These are phyloP conservation scores for Halichondria panicea DNA, from an alignment of 37 sponge, comb jelly and placozoan species.

Conservation along the genomic window DNA sequence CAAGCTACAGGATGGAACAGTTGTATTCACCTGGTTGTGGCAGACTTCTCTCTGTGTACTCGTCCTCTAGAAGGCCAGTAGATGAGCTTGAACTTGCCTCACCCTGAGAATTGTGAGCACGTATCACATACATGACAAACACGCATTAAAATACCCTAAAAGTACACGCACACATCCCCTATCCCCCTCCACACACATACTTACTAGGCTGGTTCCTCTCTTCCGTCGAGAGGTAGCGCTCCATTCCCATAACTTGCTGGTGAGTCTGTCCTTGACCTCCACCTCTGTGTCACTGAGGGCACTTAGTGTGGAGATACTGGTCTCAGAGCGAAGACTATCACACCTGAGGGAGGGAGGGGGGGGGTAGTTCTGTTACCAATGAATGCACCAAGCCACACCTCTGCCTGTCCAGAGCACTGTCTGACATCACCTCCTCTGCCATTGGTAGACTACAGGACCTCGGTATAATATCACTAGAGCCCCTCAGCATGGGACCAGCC, in stretches of 20 bases:
- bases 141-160: neutral
- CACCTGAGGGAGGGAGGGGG: neutral
- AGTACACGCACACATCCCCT: neutral
- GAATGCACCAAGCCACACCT: neutral
- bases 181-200: neutral
- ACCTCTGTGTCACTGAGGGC: conserved; percentile 55
- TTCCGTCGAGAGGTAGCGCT: neutral
- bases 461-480: too few relatives aligned
- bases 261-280: conserved; percentile 27
- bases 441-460: conserved; percentile 12
- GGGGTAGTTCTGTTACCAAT: neutral
- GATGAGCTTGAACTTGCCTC: neutral
- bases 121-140: too few relatives aligned
- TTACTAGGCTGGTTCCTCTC: neutral
- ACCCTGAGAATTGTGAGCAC: neutral
- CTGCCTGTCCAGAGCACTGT: conserved; percentile 26
- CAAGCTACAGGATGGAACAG: too few relatives aligned
- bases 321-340: neutral
- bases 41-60: neutral
- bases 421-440: conserved; percentile 16
- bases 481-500: too few relatives aligned
- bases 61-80: neutral
- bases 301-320: neutral
- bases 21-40: neutral
- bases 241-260: conserved; percentile 16